These are phyloP conservation scores for Pegoplata infirma DNA, from an alignment of 2,888 invertebrate species.

Conservation along the genomic window DNA sequence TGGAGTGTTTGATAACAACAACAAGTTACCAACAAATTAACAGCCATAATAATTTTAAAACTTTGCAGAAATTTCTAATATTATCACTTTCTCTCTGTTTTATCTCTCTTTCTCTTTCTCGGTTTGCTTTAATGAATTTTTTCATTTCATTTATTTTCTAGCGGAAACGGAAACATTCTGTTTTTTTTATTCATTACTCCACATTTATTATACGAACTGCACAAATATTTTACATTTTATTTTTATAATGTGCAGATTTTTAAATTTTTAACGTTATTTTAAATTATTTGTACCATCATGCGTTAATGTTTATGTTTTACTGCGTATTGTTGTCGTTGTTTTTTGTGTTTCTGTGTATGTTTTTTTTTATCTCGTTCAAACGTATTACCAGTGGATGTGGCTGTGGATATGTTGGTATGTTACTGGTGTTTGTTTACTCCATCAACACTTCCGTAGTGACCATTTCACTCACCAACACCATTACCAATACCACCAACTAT, in stretches of 20 bases:
- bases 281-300: background rate
- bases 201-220: background rate
- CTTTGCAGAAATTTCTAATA: conserved; percentile 38
- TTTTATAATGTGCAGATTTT: conserved; percentile 18
- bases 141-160: background rate
- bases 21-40: conserved; percentile 19
- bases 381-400: conserved; percentile 54
- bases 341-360: conserved; percentile 8
- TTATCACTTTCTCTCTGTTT: conserved; percentile 50
- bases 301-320: background rate
- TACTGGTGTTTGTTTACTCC: conserved; percentile 63
- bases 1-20: conserved; percentile 50
- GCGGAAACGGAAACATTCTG: conserved; percentile 46
- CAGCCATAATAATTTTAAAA: conserved; percentile 17
- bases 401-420: conserved; percentile 62
- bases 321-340: conserved; percentile 22
- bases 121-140: background rate
- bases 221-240: conserved; percentile 8
- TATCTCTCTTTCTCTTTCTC: background rate
- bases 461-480: conserved; percentile 38
- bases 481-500: conserved; percentile 44
- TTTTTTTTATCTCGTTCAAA: conserved; percentile 14
- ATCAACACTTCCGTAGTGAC: conserved; percentile 63
- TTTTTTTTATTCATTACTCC: background rate
- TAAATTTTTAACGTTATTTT: background rate